Evolutionary conservation across 2,888 invertebrate genomes (phyloP).

Genomic region (Eretmocerus hayati): DNA sequence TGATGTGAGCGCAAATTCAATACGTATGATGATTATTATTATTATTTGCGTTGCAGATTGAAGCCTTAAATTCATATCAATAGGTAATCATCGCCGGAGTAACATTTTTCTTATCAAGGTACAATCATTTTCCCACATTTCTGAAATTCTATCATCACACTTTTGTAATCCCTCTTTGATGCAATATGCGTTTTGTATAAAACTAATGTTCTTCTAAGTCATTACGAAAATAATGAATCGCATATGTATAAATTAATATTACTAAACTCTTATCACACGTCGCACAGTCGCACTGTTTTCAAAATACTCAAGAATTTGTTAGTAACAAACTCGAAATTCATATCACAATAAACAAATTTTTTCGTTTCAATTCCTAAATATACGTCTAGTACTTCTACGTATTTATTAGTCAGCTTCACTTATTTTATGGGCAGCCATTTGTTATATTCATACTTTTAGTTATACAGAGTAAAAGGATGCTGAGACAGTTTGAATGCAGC

Average conservation of each 20-base stretch:
- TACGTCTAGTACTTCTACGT: constrained; percentile 12
- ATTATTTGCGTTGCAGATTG: too few species aligned
- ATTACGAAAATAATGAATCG: constrained; percentile 18
- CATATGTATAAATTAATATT: constrained; percentile 3
- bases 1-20: too few species aligned
- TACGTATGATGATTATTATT: too few species aligned
- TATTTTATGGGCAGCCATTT: constrained; percentile 17
- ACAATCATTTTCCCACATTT: too few species aligned
- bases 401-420: constrained; percentile 4
- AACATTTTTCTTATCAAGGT: too few species aligned
- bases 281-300: neutral
- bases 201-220: constrained; percentile 16
- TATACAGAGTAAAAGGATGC: neutral
- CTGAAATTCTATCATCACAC: too few species aligned
- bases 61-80: too few species aligned
- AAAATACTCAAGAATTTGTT: constrained; percentile 12
- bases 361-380: constrained; percentile 19
- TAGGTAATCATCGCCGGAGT: too few species aligned
- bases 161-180: too few species aligned
- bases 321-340: constrained; percentile 7
- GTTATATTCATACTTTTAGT: constrained; percentile 3
- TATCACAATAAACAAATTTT: constrained; percentile 11
- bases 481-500: too few species aligned
- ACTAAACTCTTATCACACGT: constrained; percentile 4
- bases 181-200: constrained; percentile 17